Base-by-base conservation (phyloP, 1,140 invertebrate species). In the Drosophila funebris region DNA sequence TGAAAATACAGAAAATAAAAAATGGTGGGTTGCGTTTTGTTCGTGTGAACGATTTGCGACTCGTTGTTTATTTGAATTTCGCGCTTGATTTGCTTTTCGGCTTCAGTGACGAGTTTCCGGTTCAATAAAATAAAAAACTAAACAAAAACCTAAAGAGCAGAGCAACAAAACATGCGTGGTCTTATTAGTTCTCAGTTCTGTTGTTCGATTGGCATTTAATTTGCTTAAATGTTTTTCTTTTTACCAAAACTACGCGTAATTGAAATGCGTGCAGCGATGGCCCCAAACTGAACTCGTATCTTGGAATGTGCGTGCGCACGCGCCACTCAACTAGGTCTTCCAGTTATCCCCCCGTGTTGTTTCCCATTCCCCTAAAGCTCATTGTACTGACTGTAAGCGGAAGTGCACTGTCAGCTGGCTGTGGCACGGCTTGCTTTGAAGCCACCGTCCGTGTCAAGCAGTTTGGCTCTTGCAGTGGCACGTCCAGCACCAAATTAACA, bases 321-420 rank as follows among this genome's bases (percentile, higher is more conserved):
- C 70, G 52, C 68, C 73, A 73, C 3, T 44, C 53, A 44, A 41
- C 22, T 62, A 44, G 18, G 29, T 8, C 56, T 8, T 53, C 33
- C 16, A 24, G 11, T 6, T 18, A 7, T 1, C 31, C 7, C 6
- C n/a, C 2, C 22, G 13, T 0, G 14, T 14, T 27, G 2, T 4
- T 16, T 18, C 67, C 9, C 1, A 8, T 4, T 16, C 14, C 48
- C 41, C 29, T 8, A 33, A 11, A 33, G 6, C 4, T 20, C 36
- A 41, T 16, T 37, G 39, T 29, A n/a, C 6, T 52, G 7, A 5
- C 2, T 24, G 16, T 27, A 36, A 77, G 48, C 81, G 81, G 81
- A 87, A 87, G 76, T 82, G 78, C 81, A 85, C 33, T 75, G 81
- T 85, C 82, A 85, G 74, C 52, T 67, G 20, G 18, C 24, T 58